These are phyloP conservation scores for Coptotermes formosanus DNA, from an alignment of 1,140 invertebrate genomes.

Conservation along the genomic window DNA sequence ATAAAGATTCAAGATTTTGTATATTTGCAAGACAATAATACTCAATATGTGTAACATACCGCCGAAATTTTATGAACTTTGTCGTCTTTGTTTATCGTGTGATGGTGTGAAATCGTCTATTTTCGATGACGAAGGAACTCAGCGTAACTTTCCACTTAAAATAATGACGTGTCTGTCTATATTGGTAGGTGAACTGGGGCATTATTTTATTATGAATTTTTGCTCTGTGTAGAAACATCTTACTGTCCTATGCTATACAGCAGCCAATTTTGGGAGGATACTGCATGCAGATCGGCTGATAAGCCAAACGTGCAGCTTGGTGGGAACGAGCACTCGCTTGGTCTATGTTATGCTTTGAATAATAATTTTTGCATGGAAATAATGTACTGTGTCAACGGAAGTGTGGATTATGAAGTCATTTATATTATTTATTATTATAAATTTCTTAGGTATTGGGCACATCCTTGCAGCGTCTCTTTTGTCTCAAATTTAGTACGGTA, in stretches of 20 bases:
- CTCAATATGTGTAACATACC: constrained; percentile 52
- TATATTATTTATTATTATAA: no score
- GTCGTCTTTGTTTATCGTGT: constrained; percentile 56
- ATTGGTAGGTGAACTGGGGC: constrained; percentile 45
- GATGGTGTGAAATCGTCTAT: constrained; percentile 54
- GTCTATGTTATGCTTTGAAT: no score
- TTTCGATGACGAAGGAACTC: constrained; percentile 51
- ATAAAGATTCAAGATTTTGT: constrained; percentile 20
- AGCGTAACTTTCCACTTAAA: constrained; percentile 51
- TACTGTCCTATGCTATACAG: not conserved
- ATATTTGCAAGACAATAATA: constrained; percentile 30
- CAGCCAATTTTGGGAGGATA: not conserved
- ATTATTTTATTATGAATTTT: constrained; percentile 3
- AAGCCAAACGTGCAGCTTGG: not conserved
- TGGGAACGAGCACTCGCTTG: no score
- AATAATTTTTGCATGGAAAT: no score
- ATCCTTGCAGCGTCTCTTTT: no score
- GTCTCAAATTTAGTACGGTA: not conserved
- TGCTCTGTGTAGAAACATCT: constrained; percentile 21
- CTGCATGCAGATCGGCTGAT: not conserved
- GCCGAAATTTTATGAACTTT: constrained; percentile 54
- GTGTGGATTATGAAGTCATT: no score
- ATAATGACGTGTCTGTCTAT: constrained; percentile 51
- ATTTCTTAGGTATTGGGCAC: no score
- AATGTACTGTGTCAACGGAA: no score